A percentile compares a stretch with the other conserved stretches of the same genome.
These are phyloP conservation scores for Enteromius viviparus DNA, from an alignment of 2,797 vertebrate species.

Conservation along the genomic window DNA sequence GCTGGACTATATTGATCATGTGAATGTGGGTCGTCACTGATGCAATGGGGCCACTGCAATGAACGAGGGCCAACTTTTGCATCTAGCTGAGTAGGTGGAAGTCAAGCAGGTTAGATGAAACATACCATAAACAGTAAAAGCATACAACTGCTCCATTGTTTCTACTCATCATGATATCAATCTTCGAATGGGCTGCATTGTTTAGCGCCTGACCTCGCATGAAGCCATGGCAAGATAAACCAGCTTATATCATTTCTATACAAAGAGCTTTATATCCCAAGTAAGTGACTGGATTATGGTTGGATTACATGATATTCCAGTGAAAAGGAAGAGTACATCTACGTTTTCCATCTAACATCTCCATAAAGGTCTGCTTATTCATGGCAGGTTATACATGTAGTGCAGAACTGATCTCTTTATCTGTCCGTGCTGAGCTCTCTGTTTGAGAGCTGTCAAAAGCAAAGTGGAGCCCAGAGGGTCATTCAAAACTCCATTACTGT, in stretches of 20 bases:
- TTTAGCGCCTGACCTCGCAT: slow-evolving; percentile 27
- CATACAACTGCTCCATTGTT: slow-evolving; percentile 33
- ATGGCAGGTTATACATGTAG: not conserved
- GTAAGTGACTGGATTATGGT: slow-evolving; percentile 18
- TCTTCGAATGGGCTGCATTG: slow-evolving; percentile 30
- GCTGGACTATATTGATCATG: slow-evolving; percentile 37
- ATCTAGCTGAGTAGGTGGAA: slow-evolving; percentile 46
- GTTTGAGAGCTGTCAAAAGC: slow-evolving; percentile 19
- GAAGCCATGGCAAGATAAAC: slow-evolving; percentile 11
- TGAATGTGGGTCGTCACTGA: slow-evolving; percentile 43
- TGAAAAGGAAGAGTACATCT: not conserved
- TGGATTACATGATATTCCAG: slow-evolving; percentile 10
- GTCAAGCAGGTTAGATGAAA: slow-evolving; percentile 20
- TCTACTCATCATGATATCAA: slow-evolving; percentile 24
- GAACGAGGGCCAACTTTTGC: slow-evolving; percentile 16
- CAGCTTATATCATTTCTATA: slow-evolving; percentile 27
- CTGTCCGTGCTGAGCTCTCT: slow-evolving; percentile 15
- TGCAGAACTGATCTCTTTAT: slow-evolving; percentile 28
- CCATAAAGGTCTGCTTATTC: slow-evolving; percentile 16
- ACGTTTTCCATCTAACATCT: not conserved
- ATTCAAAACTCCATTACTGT: slow-evolving; percentile 26
- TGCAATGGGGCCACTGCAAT: slow-evolving; percentile 51
- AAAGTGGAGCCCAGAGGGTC: slow-evolving; percentile 15
- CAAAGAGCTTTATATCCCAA: slow-evolving; percentile 15
- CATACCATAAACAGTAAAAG: slow-evolving; percentile 5